Base-by-base conservation (phyloP, 2,888 invertebrate species). In the Eupithecia subfuscata region DNA sequence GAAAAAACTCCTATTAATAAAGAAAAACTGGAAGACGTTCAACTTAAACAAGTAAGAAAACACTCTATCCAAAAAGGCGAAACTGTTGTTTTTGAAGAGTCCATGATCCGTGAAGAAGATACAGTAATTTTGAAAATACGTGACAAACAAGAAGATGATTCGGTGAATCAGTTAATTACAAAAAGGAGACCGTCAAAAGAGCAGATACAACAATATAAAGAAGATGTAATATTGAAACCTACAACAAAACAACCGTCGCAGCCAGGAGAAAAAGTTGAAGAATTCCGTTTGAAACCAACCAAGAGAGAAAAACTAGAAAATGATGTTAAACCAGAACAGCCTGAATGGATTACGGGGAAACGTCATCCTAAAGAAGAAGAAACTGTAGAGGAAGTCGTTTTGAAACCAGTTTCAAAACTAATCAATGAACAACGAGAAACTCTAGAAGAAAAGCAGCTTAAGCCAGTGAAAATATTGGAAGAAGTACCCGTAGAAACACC, bases 91-190 rank as follows among this genome's bases (percentile, higher is more conserved):
- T 89, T 94, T 64, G 95, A 96, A 79, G 96, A 96, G 89, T 95
- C 95, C 34, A 85, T 95, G 40, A 95, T 95, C 7, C 93, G 95
- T 77, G 93, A 95, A 75, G 96, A 96, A 87, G 96, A 96, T 75
- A 95, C 95, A 12, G 92, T 96, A 1, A 90, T 95, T 63, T 87
- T 96, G 73, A 96, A 95, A 84, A 75, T 92, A 86, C 82, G 85
- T 74, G 76, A 83, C 83, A 81, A 90, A 90, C 82, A 84, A 71
- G 72, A 75, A 56, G 73, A 76, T 60, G 69, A 69, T 34, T 68
- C 40, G 16, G 1, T 43, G 2, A 68, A 43, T n/a, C 37, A 68
- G n/a, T 7, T 25, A 68, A 43, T 43, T 0, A 22, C 43, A 43
- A n/a, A 68, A 43, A 45, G 43, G 22, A 68, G 63, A 73, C 52